Evolutionary conservation across 1,140 invertebrate species (phyloP).

Genomic region (Heterodera schachtii): DNA sequence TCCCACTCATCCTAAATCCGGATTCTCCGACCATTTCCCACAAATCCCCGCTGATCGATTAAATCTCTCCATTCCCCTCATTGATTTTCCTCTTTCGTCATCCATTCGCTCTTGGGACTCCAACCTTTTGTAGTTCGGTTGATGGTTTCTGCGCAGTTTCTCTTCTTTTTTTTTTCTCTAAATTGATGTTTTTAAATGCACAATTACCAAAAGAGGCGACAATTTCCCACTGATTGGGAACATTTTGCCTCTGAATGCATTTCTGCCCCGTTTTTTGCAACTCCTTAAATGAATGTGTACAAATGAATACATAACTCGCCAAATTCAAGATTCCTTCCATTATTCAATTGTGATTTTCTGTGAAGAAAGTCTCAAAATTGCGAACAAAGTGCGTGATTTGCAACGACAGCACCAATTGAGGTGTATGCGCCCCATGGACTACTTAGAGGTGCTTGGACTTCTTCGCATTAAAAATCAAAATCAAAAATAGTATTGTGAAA

Average conservation of each 20-base stretch:
- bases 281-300: not conserved
- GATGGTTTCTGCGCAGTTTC: too few species aligned
- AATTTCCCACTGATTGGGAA: not conserved
- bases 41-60: too few species aligned
- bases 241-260: too few species aligned
- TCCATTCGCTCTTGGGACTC: not conserved
- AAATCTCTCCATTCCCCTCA: not conserved
- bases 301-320: not conserved
- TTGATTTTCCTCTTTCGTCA: not conserved
- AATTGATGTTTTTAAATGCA: too few species aligned
- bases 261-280: not conserved
- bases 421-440: slow-evolving; percentile 25
- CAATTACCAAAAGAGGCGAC: not conserved
- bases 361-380: slow-evolving; percentile 13
- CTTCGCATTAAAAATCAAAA: not conserved
- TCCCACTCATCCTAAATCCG: not conserved
- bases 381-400: slow-evolving; percentile 29
- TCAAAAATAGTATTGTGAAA: too few species aligned
- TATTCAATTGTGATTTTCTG: not conserved
- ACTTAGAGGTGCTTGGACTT: slow-evolving; percentile 17
- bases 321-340: not conserved
- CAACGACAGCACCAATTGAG: slow-evolving; percentile 27
- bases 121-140: not conserved
- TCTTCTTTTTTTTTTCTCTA: too few species aligned
- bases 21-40: not conserved